These are phyloP conservation scores for Hyles lineata DNA, from an alignment of 2,888 invertebrate species.

Conservation along the genomic window DNA sequence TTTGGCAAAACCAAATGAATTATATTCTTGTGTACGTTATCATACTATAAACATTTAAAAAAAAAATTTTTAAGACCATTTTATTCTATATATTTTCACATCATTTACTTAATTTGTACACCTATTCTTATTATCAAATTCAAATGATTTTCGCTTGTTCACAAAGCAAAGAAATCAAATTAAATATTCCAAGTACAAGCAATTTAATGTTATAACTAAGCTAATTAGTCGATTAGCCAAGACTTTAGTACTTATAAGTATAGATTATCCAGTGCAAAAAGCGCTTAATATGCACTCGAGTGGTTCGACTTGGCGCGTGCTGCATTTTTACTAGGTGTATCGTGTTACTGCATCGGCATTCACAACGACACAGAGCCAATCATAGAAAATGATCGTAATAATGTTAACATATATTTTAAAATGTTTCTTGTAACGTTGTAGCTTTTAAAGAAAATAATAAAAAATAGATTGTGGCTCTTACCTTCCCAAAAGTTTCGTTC, in stretches of 20 bases:
- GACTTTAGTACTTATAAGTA: not conserved
- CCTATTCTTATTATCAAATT: no score
- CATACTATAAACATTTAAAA: no score
- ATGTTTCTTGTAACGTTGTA: not conserved
- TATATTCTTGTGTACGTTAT: no score
- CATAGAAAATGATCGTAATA: slow-evolving; percentile 31
- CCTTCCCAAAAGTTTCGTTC: slow-evolving; percentile 79
- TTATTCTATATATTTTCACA: no score
- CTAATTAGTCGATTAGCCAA: slow-evolving; percentile 3
- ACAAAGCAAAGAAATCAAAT: not conserved
- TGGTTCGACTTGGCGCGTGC: slow-evolving; percentile 37
- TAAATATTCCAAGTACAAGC: not conserved
- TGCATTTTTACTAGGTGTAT: slow-evolving; percentile 45
- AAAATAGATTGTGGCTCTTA: slow-evolving; percentile 48
- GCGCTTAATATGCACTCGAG: slow-evolving; percentile 34
- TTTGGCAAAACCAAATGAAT: no score
- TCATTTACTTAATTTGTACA: no score
- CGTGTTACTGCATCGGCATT: slow-evolving; percentile 51
- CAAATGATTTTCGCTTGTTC: no score
- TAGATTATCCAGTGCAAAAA: slow-evolving; percentile 7
- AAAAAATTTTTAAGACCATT: no score
- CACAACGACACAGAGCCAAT: slow-evolving; percentile 45
- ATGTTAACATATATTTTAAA: not conserved
- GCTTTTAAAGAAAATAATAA: not conserved
- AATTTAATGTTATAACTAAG: not conserved